Conservation (phyloP, 1,140 invertebrate species). For the Tetraneura akinire region DNA sequence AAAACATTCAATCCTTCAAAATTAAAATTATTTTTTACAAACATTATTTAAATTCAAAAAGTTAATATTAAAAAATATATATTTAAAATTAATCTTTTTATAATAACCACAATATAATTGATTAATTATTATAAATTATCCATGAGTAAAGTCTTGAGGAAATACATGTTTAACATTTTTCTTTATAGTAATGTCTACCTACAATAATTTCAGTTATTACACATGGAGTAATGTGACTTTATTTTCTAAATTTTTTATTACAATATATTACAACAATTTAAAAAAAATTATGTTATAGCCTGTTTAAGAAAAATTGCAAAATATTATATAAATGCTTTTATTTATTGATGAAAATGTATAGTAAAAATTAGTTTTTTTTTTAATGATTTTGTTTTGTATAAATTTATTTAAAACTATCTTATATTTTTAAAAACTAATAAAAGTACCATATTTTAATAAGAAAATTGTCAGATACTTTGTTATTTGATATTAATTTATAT, state of each 20-base stretch:
- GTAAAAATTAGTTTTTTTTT: background rate
- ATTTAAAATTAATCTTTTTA: background rate
- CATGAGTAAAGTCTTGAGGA: background rate
- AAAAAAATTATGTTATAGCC: background rate
- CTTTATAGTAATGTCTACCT: slow-evolving; percentile 22
- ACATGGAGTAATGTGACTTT: background rate
- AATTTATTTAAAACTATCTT: background rate
- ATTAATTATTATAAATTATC: background rate
- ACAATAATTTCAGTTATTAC: slow-evolving; percentile 40
- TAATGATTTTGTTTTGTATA: slow-evolving; percentile 27
- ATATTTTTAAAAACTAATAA: background rate
- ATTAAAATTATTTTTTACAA: too few species aligned
- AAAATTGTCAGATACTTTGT: too few species aligned
- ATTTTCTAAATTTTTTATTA: slow-evolving; percentile 10
- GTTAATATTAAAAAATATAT: background rate
- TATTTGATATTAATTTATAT: too few species aligned
- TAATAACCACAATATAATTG: background rate
- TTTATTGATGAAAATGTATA: background rate
- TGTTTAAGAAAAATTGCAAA: background rate
- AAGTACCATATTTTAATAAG: too few species aligned
- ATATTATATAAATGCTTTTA: background rate
- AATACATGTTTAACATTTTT: slow-evolving; percentile 39
- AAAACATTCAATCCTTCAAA: too few species aligned
- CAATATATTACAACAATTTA: background rate
- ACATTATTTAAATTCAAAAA: background rate